Evolutionary conservation across 1,140 invertebrate species (phyloP).

Genomic region (Aphelenchoides fujianensis): DNA sequence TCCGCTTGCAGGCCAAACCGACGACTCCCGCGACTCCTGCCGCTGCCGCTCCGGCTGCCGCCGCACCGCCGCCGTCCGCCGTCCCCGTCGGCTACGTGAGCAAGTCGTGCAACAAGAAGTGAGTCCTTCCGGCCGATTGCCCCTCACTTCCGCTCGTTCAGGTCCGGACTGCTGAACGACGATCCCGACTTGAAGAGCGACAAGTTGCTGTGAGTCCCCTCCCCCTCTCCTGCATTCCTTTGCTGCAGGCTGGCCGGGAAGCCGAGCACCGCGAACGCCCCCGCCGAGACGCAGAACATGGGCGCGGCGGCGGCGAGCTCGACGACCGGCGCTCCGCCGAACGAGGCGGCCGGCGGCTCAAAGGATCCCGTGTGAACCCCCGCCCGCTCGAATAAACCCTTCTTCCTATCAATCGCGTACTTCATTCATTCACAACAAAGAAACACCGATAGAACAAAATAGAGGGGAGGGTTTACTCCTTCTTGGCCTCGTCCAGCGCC

Average conservation of each 20-base stretch:
- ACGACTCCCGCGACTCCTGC: no score
- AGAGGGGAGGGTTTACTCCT: not conserved
- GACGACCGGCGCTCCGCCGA: not conserved
- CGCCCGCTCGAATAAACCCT: not conserved
- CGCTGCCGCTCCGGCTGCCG: no score
- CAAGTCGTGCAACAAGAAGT: not conserved
- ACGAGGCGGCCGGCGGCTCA: not conserved
- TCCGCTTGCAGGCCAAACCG: not conserved
- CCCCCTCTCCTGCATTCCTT: not conserved
- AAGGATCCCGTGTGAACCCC: not conserved
- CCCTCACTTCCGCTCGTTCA: not conserved
- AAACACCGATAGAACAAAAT: not conserved
- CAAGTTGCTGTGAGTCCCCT: not conserved
- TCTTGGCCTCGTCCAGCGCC: not conserved
- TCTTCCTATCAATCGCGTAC: not conserved
- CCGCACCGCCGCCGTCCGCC: not conserved
- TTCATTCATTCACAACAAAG: not conserved
- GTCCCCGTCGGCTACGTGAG: not conserved
- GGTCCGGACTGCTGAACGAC: not conserved
- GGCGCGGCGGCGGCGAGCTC: not conserved
- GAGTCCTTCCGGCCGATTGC: not conserved
- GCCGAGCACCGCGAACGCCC: not conserved
- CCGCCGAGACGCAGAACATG: not conserved
- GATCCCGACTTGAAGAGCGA: constrained; percentile 1
- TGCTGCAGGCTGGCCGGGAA: not conserved